Base-by-base conservation (phyloP, 2,113 vertebrate species). In the Pterocles gutturalis region DNA sequence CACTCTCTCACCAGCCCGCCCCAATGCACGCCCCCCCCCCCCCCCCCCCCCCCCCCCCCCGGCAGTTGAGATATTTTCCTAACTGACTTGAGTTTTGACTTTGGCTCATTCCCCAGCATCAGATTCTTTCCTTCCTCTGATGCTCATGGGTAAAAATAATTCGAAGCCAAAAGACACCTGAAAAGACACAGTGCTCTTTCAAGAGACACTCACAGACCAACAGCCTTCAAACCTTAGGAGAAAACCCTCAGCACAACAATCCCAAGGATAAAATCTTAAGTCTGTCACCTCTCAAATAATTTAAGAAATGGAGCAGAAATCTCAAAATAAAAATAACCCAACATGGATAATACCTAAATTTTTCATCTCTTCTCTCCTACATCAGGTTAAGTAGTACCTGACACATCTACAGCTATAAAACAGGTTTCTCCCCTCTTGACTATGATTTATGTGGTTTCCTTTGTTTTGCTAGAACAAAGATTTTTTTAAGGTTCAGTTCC, bases 401-500 rank as follows among this genome's bases (percentile, higher is more conserved):
- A 87, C 61, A 66, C 18, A 79, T 58, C 70, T 48, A 36, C 2
- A 85, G 43, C 53, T 72, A 76, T 72, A 61, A 75, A 89, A 49
- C 5, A 54, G 16, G 13, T 62, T 70, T 91, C 55, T 83, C 31
- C 29, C 10, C 64, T 87, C 55, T 64, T 75, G 46, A 84, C 43
- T 46, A 17, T 22, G 48, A 91, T 83, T 91, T 84, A 81, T 33
- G 65, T 28, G 43, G 33, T 53, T 94, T 82, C 61, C 61, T 95
- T 82, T 53, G 48, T 79, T 94, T 79, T 45, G 36, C 18, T 48
- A 79, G 29, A 87, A 81, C 17, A 20, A 67, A 53, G 22, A 78
- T 49, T 94, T 92, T 94, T 90, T 95, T 75, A 3, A 89, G 96
- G 36, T 36, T 86, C 54, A 7, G 20, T 91, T 94, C 81, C 83